These are phyloP conservation scores for Saturnia japonica DNA, from an alignment of 2,888 invertebrate species.

Conservation along the genomic window DNA sequence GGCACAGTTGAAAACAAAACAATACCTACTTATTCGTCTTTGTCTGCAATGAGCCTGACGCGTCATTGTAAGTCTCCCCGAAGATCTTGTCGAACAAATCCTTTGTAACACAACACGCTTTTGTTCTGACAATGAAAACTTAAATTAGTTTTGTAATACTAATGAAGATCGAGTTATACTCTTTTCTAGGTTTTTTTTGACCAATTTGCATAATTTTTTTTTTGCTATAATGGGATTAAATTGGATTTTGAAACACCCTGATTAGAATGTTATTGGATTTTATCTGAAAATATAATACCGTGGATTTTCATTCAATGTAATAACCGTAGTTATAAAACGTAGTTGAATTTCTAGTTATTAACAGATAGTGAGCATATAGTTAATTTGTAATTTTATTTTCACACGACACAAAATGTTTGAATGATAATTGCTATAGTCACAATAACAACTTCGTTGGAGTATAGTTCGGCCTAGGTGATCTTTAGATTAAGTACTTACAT, in stretches of 20 bases:
- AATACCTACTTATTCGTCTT: conserved; percentile 53
- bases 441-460: background rate
- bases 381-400: background rate
- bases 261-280: conserved; percentile 2
- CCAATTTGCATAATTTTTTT: background rate
- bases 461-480: background rate
- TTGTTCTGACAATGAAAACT: conserved; percentile 61
- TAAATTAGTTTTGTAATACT: conserved; percentile 54
- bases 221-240: background rate
- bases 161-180: conserved; percentile 35
- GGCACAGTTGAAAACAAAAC: conserved; percentile 53
- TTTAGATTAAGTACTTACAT: background rate
- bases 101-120: conserved; percentile 60
- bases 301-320: background rate
- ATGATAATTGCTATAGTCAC: background rate
- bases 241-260: background rate
- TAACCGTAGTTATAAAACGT: background rate
- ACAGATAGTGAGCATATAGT: background rate
- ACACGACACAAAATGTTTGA: background rate
- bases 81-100: conserved; percentile 56
- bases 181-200: conserved; percentile 26
- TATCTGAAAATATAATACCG: background rate
- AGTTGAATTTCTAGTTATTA: background rate
- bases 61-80: conserved; percentile 45
- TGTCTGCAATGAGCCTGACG: conserved; percentile 46